Percentiles rank a stretch among this genome's conserved stretches.
phyloP scores from a whole-genome alignment of 2,113 vertebrate genomes.

The Seriola aureovittata region DNA sequence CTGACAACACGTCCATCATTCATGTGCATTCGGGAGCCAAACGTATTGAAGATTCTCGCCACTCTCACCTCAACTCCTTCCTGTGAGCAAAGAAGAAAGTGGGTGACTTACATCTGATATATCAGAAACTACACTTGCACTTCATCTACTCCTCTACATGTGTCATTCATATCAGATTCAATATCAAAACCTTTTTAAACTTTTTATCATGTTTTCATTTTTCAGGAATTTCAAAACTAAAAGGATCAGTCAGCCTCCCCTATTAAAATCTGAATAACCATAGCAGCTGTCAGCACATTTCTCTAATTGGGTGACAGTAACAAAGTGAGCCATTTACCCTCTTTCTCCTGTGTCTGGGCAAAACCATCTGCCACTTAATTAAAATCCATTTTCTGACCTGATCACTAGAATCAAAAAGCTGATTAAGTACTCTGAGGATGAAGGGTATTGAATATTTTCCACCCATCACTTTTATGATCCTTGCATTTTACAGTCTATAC shows the following conservation, averaged over 20 bases:
- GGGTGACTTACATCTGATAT: neutral
- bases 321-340: neutral
- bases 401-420: neutral
- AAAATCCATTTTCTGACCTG: neutral
- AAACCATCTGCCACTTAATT: neutral
- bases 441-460: neutral
- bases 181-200: too few species aligned
- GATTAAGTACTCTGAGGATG: neutral
- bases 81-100: conserved; percentile 76
- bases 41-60: conserved; percentile 98
- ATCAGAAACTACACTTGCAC: neutral
- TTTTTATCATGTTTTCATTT: too few species aligned
- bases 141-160: too few species aligned
- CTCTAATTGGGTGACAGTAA: too few species aligned
- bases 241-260: too few species aligned
- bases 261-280: too few species aligned
- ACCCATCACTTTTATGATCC: neutral
- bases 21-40: conserved; percentile 99
- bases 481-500: neutral
- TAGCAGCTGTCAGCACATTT: neutral
- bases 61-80: conserved; percentile 98
- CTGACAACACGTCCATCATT: conserved; percentile 99
- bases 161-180: too few species aligned
- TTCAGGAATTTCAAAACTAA: too few species aligned
- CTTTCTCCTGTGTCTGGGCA: neutral